Conservation (phyloP, 2,797 vertebrate species). For the Artibeus jamaicensis region DNA sequence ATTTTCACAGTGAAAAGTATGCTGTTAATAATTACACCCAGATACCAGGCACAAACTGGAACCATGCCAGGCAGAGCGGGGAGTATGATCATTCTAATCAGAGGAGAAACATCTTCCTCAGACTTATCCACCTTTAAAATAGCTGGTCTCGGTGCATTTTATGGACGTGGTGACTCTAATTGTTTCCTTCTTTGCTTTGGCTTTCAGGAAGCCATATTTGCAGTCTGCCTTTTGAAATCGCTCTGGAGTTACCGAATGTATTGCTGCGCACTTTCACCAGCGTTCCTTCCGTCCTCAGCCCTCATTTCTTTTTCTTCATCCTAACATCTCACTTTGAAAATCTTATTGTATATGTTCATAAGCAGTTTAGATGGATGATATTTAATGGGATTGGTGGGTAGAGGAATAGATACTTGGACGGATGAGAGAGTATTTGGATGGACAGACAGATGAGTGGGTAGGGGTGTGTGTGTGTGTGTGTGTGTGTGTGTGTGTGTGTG, state of each 20-base stretch:
- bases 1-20: background rate
- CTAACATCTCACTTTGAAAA: background rate
- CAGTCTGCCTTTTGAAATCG: background rate
- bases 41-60: background rate
- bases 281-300: background rate
- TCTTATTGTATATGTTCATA: background rate
- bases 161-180: background rate
- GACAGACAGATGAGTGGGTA: background rate
- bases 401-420: background rate
- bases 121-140: background rate
- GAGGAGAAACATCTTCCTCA: background rate
- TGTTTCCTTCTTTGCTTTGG: background rate
- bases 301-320: background rate
- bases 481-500: background rate
- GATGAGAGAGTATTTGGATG: background rate
- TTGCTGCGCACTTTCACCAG: background rate
- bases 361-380: background rate
- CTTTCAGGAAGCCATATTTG: background rate
- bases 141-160: background rate
- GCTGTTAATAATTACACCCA: background rate
- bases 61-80: background rate
- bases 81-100: background rate
- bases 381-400: background rate
- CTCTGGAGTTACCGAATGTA: background rate
- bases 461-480: background rate